phyloP scores from a whole-genome alignment of 2,113 vertebrate species.

The Vulpes lagopus region DNA sequence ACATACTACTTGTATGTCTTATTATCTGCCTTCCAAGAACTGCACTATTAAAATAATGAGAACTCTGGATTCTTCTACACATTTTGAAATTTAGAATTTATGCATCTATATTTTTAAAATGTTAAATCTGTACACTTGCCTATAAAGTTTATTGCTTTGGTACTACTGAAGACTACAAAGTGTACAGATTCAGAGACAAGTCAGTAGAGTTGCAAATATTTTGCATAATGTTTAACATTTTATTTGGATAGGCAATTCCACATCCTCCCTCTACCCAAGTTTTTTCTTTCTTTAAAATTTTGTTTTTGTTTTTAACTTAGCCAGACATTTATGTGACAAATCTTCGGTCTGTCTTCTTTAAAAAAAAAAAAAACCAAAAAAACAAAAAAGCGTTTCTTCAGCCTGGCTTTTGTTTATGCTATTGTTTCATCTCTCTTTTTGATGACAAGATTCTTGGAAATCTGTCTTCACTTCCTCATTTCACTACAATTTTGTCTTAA shows the following conservation, averaged over 20 bases:
- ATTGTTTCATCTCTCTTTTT: background rate
- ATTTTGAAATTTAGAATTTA: constrained; percentile 56
- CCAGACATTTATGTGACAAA: constrained; percentile 32
- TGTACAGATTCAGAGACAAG: constrained; percentile 9
- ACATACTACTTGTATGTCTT: background rate
- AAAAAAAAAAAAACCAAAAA: background rate
- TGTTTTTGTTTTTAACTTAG: background rate
- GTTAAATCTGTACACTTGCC: background rate
- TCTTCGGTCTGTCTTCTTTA: background rate
- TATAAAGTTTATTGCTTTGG: constrained; percentile 1
- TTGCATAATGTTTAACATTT: constrained; percentile 30
- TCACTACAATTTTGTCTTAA: constrained; percentile 1
- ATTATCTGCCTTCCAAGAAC: background rate
- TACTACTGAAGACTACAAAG: background rate
- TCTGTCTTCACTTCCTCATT: background rate
- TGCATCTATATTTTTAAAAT: constrained; percentile 34
- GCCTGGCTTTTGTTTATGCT: constrained; percentile 1
- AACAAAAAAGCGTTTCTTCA: background rate
- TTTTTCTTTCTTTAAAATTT: background rate
- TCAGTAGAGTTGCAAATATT: background rate
- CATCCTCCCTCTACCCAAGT: background rate
- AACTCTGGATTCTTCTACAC: constrained; percentile 11
- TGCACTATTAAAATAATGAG: constrained; percentile 47
- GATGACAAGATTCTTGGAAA: background rate
- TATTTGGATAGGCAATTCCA: constrained; percentile 28